phyloP scores from a whole-genome alignment of 2,113 vertebrate species.

The Onychostruthus taczanowskii region DNA sequence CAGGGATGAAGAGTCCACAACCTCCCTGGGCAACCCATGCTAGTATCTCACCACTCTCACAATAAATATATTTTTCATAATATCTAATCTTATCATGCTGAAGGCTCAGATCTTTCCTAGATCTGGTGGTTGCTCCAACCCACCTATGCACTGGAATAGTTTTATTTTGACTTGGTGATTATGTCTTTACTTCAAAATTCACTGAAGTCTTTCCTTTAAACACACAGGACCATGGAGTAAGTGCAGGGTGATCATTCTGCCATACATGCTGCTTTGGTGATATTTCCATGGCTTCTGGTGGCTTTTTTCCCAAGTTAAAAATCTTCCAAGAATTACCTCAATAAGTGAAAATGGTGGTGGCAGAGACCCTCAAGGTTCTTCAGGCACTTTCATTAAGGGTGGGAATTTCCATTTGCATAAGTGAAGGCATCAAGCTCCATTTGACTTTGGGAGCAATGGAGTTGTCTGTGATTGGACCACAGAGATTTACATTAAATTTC shows the following conservation, averaged over 20 bases:
- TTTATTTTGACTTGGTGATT: background rate
- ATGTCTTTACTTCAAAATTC: background rate
- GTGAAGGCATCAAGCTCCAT: background rate
- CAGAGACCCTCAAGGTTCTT: background rate
- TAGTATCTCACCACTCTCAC: background rate
- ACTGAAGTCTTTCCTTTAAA: background rate
- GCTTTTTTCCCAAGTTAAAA: background rate
- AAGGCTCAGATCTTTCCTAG: background rate
- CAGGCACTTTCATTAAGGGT: background rate
- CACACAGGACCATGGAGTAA: rapidly evolving
- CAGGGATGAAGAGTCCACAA: background rate
- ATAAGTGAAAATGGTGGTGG: background rate
- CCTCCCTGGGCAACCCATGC: too few relatives aligned
- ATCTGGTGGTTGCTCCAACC: background rate
- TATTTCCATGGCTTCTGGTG: background rate
- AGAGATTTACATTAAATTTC: conserved; percentile 36
- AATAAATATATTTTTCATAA: background rate
- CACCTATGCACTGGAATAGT: background rate
- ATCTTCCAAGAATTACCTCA: background rate
- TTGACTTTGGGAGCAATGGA: conserved; percentile 44
- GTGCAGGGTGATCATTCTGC: background rate
- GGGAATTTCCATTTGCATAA: background rate
- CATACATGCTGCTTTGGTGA: background rate
- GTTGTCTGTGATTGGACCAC: background rate
- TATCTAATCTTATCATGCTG: background rate